Evolutionary conservation across 2,797 vertebrate genomes (phyloP).

Genomic region (Melanotaenia trifasciata): DNA sequence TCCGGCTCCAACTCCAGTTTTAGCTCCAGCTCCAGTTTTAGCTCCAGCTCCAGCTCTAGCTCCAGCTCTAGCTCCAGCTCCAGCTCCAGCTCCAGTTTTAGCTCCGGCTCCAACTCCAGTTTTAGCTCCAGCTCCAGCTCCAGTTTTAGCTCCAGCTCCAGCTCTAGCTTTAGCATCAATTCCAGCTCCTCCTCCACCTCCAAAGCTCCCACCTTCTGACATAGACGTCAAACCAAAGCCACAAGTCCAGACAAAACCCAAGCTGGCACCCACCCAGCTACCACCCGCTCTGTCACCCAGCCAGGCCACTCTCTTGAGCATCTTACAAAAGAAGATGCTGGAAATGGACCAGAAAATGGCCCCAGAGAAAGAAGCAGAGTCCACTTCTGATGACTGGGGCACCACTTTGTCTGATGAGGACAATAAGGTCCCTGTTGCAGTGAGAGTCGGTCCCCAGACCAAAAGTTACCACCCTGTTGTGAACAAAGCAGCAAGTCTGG

Average conservation of each 20-base stretch:
- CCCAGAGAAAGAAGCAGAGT: constrained; percentile 57
- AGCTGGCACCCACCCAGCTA: constrained; percentile 32
- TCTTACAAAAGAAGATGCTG: constrained; percentile 86
- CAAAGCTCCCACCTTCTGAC: constrained; percentile 52
- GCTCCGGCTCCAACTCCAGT: no score
- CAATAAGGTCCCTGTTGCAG: constrained; percentile 40
- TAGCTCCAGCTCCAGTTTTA: constrained; percentile 11
- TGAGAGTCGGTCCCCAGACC: constrained; percentile 36
- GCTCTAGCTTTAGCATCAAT: no score
- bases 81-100: background rate
- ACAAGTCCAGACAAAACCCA: constrained; percentile 49
- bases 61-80: constrained; percentile 1
- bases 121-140: no score
- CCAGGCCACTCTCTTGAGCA: constrained; percentile 83
- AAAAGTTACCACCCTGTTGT: constrained; percentile 35
- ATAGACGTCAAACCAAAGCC: constrained; percentile 50
- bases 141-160: background rate
- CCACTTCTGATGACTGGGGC: constrained; percentile 80
- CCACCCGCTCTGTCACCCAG: constrained; percentile 57
- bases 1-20: constrained; percentile 18
- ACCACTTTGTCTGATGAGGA: constrained; percentile 69
- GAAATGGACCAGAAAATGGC: constrained; percentile 84
- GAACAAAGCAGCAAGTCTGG: constrained; percentile 58
- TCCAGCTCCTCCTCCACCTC: constrained; percentile 19
- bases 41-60: constrained; percentile 16